Evolutionary conservation across 2,113 vertebrate genomes (phyloP).

Genomic region (Leptocoma aspasia): DNA sequence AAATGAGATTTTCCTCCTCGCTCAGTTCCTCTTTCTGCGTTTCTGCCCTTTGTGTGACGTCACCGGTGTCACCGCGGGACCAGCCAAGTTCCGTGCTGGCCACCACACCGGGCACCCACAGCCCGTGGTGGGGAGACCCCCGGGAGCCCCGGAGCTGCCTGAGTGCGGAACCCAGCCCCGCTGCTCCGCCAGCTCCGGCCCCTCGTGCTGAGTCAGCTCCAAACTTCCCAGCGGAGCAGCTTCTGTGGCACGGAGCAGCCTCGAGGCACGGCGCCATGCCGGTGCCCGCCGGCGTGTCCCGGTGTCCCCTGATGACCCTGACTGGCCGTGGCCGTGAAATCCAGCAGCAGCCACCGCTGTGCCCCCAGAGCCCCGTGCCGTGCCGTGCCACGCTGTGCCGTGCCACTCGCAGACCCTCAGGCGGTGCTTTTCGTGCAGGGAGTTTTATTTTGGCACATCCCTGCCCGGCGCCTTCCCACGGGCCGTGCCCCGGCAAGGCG

Average conservation of each 20-base stretch:
- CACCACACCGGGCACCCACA: accelerated
- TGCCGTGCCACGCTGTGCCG: accelerated
- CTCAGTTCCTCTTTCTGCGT: conserved; percentile 28
- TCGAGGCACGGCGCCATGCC: not conserved
- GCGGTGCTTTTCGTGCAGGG: not conserved
- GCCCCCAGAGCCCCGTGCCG: not conserved
- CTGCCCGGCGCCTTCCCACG: not conserved
- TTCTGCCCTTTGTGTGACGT: conserved; percentile 45
- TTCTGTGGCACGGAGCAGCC: not conserved
- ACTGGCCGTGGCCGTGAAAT: too few relatives aligned
- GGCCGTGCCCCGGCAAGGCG: not conserved
- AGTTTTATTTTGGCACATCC: not conserved
- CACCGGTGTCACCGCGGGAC: conserved; percentile 12
- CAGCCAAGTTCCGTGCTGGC: not conserved
- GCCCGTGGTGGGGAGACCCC: not conserved
- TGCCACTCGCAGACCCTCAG: not conserved
- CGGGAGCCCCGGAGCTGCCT: not conserved
- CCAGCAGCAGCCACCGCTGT: accelerated
- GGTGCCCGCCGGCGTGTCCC: not conserved
- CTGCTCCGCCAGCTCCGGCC: not conserved
- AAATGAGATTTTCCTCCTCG: conserved; percentile 16
- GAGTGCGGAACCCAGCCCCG: not conserved
- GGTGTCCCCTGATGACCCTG: not conserved
- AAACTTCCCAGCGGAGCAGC: accelerated
- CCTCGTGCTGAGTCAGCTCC: conserved; percentile 43